Evolutionary conservation across 2,888 invertebrate genomes (phyloP), one percentile per base, ranked within the genome.

Genomic region (Noctua janthe): DNA sequence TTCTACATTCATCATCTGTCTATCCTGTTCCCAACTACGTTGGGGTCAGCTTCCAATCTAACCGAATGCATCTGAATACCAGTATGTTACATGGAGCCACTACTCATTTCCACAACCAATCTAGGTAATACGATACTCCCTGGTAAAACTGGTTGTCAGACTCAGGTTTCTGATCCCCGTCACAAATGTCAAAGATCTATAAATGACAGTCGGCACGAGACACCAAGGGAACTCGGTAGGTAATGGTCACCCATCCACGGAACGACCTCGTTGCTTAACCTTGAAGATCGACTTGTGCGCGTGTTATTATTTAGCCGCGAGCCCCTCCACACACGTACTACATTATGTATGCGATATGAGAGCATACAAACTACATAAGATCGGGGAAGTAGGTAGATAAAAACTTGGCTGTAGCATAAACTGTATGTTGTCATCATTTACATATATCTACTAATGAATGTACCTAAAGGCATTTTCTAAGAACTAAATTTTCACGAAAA

Each of bases 311-410:
- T 39, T 39, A 5, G 23, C 39, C 6, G 7, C 1, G 13, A 67
- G 23, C 23, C 43, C n/a, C 15, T 67, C 5, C 6, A 67, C 6
- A 47, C 10, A n/a, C 23, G 17, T 64, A 47, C n/a, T 62, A 23
- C 35, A 83, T 77, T 81, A 77, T 47, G 43, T 62, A 83, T 77
- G 51, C 69, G 17, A 54, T 35, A 54, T 29, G 10, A 17, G n/a
- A 69, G n/a, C 35, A 59, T 62, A 83, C 43, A 69, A 69, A 70
- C 54, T 54, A 77, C 23, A 8, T 51, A 47, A 15, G n/a, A 43
- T 20, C 20, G 17, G 2, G 5, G n/a, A 54, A 47, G 35, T 47
- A 47, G 3, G 20, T 29, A 5, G 69, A 59, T 39, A 59, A 76
- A 76, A 76, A 59, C 29, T 49, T 49, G 13, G 15, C 49, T n/a